Conservation (phyloP, 1,140 invertebrate genomes). For the Trichonephila inaurata region DNA sequence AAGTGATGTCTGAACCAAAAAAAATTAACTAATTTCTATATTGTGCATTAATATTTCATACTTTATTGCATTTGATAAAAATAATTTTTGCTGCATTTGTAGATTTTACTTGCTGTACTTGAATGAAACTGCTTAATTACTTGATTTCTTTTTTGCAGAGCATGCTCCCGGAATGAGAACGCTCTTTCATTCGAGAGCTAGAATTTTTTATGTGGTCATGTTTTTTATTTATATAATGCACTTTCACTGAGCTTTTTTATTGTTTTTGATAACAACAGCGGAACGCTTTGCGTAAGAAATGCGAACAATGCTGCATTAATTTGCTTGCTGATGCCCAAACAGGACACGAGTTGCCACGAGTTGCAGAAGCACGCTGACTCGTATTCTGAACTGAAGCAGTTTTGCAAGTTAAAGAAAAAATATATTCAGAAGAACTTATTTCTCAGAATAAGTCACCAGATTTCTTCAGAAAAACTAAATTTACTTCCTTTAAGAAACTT, state of each 20-base stretch:
- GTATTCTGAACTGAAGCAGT: conserved; percentile 86
- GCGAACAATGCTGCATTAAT: conserved; percentile 37
- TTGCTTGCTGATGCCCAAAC: conserved; percentile 98
- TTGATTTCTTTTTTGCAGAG: conserved; percentile 56
- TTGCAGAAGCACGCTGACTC: conserved; percentile 96
- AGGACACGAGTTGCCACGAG: conserved; percentile 98
- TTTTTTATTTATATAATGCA: conserved; percentile 14
- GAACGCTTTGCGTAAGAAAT: conserved; percentile 52
- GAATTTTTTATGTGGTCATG: conserved; percentile 2
- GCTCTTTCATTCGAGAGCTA: conserved; percentile 2
- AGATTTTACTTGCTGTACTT: neutral
- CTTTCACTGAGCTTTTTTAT: conserved; percentile 28
- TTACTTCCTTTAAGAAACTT: too few relatives aligned
- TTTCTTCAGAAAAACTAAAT: too few relatives aligned
- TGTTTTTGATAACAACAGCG: conserved; percentile 12
- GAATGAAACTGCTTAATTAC: conserved; percentile 39
- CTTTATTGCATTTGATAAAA: neutral
- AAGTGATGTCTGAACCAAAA: neutral
- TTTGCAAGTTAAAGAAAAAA: too few relatives aligned
- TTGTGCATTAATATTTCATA: neutral
- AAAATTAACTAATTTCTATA: neutral
- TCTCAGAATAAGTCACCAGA: too few relatives aligned
- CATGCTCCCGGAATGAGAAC: conserved; percentile 45
- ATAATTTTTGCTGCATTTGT: neutral
- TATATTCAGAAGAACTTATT: too few relatives aligned